Evolutionary conservation across 1,140 invertebrate genomes (phyloP).

Genomic region (Gryllus bimaculatus): DNA sequence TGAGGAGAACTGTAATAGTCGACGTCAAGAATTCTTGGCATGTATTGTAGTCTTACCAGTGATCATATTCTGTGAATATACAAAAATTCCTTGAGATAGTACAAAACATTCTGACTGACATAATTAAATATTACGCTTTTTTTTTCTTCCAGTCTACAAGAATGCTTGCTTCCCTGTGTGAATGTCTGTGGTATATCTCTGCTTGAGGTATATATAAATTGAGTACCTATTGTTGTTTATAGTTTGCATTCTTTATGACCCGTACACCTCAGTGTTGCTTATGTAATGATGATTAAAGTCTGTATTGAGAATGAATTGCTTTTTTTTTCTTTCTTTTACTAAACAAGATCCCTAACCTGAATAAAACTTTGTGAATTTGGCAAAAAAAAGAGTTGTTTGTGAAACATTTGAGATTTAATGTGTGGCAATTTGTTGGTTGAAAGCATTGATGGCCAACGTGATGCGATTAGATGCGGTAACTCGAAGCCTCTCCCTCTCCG

Average conservation of each 20-base stretch:
- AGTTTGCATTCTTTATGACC: slow-evolving; percentile 15
- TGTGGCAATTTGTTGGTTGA: no score
- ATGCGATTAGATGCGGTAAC: no score
- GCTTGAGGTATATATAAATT: slow-evolving; percentile 15
- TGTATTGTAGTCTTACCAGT: slow-evolving; percentile 17
- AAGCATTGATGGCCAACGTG: no score
- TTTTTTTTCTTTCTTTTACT: not conserved
- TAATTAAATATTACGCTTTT: slow-evolving; percentile 17
- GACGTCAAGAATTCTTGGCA: slow-evolving; percentile 1
- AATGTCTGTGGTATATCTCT: slow-evolving; percentile 16
- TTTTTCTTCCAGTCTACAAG: slow-evolving; percentile 9
- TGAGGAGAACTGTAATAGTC: slow-evolving; percentile 6
- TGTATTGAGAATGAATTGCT: slow-evolving; percentile 18
- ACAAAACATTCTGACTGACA: slow-evolving; percentile 22
- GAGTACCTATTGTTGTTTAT: slow-evolving; percentile 20
- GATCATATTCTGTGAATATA: slow-evolving; percentile 14
- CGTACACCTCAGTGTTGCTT: slow-evolving; percentile 18
- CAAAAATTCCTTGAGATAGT: slow-evolving; percentile 21
- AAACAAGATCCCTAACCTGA: no score
- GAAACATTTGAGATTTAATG: no score
- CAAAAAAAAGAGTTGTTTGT: no score
- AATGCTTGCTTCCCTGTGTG: slow-evolving; percentile 14
- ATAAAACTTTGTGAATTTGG: no score
- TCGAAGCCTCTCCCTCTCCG: no score
- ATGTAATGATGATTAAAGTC: slow-evolving; percentile 21